Conservation (phyloP, 30 jellyfish, hydroid and myxozoan species). For the Aurelia aurita complex sp. Pacific region DNA sequence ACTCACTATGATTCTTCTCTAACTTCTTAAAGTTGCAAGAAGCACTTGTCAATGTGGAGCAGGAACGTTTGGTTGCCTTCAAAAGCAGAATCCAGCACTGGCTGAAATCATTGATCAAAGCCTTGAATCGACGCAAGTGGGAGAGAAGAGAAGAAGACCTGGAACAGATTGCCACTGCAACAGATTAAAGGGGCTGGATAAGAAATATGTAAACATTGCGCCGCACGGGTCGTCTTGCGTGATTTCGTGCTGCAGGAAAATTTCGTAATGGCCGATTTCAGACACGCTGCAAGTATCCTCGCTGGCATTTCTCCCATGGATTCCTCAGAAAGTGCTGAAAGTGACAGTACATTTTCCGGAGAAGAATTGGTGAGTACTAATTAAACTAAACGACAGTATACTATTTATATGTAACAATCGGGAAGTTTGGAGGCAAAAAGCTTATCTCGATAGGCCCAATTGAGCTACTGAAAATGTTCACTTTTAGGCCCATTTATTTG, state of each 20-base stretch:
- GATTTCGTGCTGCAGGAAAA: slow-evolving; percentile 3
- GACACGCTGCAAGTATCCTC: background rate
- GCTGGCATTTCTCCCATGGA: slow-evolving; percentile 6
- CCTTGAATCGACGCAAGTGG: no score
- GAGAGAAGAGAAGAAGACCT: no score
- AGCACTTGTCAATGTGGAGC: no score
- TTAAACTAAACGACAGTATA: background rate
- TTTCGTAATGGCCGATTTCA: slow-evolving; percentile 15
- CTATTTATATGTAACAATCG: background rate
- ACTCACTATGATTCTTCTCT: no score
- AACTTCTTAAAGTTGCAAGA: no score
- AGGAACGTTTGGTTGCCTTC: no score
- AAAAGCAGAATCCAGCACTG: no score
- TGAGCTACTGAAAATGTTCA: no score
- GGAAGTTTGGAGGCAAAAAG: background rate
- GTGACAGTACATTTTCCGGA: slow-evolving; percentile 9
- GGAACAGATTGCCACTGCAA: no score
- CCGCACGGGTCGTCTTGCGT: slow-evolving; percentile 22
- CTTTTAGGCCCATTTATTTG: no score
- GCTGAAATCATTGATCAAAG: no score
- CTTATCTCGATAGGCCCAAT: background rate
- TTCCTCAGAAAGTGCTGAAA: background rate
- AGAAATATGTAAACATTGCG: slow-evolving; percentile 19
- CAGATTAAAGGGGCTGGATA: slow-evolving; percentile 13
- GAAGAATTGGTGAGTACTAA: slow-evolving; percentile 20